Evolutionary conservation across 2,797 vertebrate genomes (phyloP), one percentile per base, ranked within the genome.

Genomic region (Huso huso): DNA sequence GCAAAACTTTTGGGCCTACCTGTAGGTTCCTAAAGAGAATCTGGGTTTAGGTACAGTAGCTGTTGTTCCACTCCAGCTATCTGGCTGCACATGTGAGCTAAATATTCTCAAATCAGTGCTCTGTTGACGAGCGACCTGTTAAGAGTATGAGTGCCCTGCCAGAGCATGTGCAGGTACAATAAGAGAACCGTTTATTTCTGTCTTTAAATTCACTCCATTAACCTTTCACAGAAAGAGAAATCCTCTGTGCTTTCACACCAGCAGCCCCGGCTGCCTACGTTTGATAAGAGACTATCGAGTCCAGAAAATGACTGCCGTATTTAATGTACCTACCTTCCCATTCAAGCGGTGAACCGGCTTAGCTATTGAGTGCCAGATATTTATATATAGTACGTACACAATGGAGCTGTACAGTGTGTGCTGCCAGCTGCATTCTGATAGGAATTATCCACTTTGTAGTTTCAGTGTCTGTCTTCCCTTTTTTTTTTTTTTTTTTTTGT

Each of bases 181-280:
- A 75, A 83, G 82, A 85, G 75, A 83, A 75, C 77, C 82, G 84
- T 87, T 86, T 82, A 87, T 88, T 85, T 85, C 86, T 86, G 84
- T 88, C 85, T 84, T 82, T 88, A 91, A 37, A 91, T 89, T 90
- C 77, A 87, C 81, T 81, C 85, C 84, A 90, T 91, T 88, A 89
- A 87, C 87, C 86, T 87, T 88, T 82, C 79, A 74, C 81, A 81
- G 12, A 37, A 37, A 68, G 81, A 88, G 84, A 81, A 84, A 78
- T 86, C 79, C 83, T 83, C 81, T 78, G 82, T 72, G 82, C 80
- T 82, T 85, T 86, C 79, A 70, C 6, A 86, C 71, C 81, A 79
- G 82, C 77, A 84, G 81, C 84, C 84, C 83, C 86, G 79, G 88
- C 86, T 88, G 89, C 82, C 81, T 75, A 79, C 71, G 75, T 83